These are phyloP conservation scores for Chrysocyon brachyurus DNA, from an alignment of 2,797 vertebrate genomes.

Conservation along the genomic window DNA sequence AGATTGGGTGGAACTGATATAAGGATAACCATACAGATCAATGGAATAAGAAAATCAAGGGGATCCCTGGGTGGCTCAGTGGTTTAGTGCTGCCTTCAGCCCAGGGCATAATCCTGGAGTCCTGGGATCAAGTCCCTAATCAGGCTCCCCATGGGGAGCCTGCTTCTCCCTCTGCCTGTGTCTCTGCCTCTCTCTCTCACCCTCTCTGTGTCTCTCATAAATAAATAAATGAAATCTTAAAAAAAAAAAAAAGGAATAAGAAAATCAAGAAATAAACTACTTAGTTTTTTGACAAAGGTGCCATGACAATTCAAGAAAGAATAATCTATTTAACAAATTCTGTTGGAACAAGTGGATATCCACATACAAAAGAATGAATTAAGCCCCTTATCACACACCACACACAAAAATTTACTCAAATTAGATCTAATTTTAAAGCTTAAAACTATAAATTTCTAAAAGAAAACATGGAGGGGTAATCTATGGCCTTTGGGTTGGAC, in stretches of 20 bases:
- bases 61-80: no score
- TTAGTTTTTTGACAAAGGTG: conserved; percentile 5
- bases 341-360: neutral
- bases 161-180: no score
- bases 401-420: conserved; percentile 27
- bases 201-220: no score
- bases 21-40: neutral
- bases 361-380: neutral
- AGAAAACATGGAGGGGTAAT: neutral
- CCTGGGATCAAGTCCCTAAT: no score
- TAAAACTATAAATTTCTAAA: conserved; percentile 28
- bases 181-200: no score
- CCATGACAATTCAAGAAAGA: neutral
- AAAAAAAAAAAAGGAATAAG: neutral
- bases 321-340: conserved; percentile 1
- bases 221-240: no score
- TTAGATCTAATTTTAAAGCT: neutral
- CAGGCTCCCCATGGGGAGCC: no score
- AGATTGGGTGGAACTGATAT: neutral
- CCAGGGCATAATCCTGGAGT: no score
- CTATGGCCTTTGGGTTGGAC: neutral
- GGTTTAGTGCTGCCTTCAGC: no score
- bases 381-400: neutral
- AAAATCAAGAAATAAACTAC: neutral
- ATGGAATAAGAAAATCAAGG: neutral